A percentile compares a stretch with the other conserved stretches of the same genome.
These are phyloP conservation scores for Oceanites oceanicus DNA, from an alignment of 2,113 vertebrate species.

Conservation along the genomic window DNA sequence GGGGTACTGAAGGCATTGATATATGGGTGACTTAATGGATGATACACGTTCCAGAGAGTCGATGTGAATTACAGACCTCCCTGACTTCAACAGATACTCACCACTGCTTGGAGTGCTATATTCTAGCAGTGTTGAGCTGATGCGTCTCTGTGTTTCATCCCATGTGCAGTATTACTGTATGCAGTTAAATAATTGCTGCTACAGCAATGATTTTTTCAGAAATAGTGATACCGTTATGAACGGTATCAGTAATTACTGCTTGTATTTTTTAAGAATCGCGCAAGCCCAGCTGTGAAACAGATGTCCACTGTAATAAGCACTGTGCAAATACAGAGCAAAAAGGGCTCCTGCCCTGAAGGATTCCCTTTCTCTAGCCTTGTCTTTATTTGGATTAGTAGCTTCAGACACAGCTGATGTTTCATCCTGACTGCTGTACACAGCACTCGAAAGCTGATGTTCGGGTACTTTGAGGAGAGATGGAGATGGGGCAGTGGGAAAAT, in stretches of 20 bases:
- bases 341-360: background rate
- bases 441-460: accelerated
- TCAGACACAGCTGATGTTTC: background rate
- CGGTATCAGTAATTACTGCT: background rate
- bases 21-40: background rate
- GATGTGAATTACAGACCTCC: background rate
- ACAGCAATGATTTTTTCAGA: background rate
- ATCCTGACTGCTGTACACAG: background rate
- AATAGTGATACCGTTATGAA: background rate
- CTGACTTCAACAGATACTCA: background rate
- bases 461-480: background rate
- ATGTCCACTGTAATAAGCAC: background rate
- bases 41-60: background rate
- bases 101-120: background rate
- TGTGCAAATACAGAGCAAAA: background rate
- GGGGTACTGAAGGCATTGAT: background rate
- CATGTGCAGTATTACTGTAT: background rate
- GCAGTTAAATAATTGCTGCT: background rate
- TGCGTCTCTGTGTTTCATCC: background rate
- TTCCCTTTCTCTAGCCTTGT: background rate
- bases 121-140: background rate
- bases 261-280: background rate
- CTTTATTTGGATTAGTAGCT: background rate
- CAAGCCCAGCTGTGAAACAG: background rate
- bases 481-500: background rate